phyloP scores from a whole-genome alignment of 2,797 vertebrate genomes.

The Etheostoma nigrum region DNA sequence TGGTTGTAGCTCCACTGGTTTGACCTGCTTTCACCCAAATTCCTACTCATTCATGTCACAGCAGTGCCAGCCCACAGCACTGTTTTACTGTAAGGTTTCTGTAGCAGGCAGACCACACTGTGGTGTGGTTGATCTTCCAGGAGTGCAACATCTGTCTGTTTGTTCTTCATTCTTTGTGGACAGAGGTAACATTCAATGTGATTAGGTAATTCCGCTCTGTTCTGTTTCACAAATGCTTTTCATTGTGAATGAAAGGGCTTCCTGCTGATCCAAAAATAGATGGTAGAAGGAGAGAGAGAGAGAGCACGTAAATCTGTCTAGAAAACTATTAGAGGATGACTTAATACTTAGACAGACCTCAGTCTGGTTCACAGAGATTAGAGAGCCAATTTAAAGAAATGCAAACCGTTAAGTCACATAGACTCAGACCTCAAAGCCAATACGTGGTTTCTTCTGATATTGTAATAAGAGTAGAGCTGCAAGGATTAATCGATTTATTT shows the following conservation, averaged over 20 bases:
- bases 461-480: background rate
- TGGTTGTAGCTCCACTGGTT: conserved; percentile 63
- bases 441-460: background rate
- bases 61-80: conserved; percentile 26
- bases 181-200: conserved; percentile 32
- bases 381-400: conserved; percentile 5
- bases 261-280: conserved; percentile 58
- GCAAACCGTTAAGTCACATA: background rate
- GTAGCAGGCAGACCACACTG: conserved; percentile 28
- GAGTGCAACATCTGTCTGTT: conserved; percentile 38
- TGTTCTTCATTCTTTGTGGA: conserved; percentile 21
- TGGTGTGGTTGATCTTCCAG: background rate
- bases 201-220: conserved; percentile 27
- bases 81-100: conserved; percentile 42
- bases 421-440: background rate
- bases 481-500: too few relatives aligned
- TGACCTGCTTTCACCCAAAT: conserved; percentile 73
- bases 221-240: conserved; percentile 52
- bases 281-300: conserved; percentile 18
- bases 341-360: conserved; percentile 4
- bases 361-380: conserved; percentile 33
- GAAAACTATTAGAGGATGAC: conserved; percentile 41
- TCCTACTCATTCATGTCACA: conserved; percentile 66
- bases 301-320: conserved; percentile 33
- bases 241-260: conserved; percentile 63